Conservation (phyloP, 2,113 vertebrate species). For the Alectura lathami region DNA sequence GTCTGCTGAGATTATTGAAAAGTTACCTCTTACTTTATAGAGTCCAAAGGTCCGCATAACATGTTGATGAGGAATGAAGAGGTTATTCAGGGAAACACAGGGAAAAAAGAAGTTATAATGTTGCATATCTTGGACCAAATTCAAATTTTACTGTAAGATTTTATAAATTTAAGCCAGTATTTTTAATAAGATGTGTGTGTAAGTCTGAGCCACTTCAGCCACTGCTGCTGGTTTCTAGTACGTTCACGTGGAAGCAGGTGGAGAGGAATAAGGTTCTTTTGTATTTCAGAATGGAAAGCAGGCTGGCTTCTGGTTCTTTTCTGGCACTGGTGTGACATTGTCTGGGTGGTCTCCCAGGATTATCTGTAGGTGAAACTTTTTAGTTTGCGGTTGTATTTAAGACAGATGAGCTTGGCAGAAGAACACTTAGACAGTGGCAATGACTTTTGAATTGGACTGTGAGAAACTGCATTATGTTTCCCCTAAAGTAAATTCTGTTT, state of each 20-base stretch:
- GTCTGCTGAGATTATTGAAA: background rate
- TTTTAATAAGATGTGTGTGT: background rate
- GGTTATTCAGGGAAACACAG: background rate
- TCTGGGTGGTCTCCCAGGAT: constrained; percentile 32
- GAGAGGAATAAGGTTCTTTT: background rate
- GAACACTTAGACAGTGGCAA: background rate
- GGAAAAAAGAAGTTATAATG: background rate
- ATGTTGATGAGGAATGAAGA: background rate
- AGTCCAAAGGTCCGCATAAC: background rate
- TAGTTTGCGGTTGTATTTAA: background rate
- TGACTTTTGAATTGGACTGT: background rate
- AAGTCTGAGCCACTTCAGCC: background rate
- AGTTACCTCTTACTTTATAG: background rate
- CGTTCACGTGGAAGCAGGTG: constrained; percentile 12
- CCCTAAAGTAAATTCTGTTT: background rate
- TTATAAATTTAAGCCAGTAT: background rate
- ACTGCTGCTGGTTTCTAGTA: background rate
- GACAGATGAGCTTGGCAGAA: constrained; percentile 7
- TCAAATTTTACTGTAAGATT: background rate
- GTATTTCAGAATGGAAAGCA: constrained; percentile 4
- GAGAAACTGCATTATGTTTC: background rate
- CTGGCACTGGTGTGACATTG: background rate
- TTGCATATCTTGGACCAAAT: background rate
- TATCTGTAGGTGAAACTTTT: constrained; percentile 12
- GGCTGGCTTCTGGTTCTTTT: constrained; percentile 43